phyloP scores from a whole-genome alignment of 2,113 vertebrate genomes.

The Cercocebus atys region DNA sequence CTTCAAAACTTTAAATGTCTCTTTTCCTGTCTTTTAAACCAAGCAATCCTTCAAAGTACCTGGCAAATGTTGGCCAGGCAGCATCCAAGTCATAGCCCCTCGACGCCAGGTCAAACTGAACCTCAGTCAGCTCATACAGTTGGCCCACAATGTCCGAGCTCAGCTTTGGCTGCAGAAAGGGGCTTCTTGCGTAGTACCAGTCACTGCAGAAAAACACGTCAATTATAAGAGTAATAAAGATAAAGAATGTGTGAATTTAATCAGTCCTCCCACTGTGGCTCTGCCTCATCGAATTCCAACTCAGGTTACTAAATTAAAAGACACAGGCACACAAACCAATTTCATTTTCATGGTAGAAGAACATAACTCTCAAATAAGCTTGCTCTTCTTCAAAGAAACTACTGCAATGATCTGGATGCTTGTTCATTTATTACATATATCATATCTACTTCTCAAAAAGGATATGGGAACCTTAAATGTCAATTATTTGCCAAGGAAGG shows the following conservation, averaged over 20 bases:
- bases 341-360: neutral
- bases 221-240: neutral
- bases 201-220: conserved; percentile 85
- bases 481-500: neutral
- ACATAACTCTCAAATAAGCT: neutral
- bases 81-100: conserved; percentile 95
- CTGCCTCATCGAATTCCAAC: neutral
- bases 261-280: neutral
- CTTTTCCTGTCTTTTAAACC: neutral
- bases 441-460: neutral
- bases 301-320: neutral
- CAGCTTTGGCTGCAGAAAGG: conserved; percentile 93
- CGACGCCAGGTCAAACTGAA: conserved; percentile 93
- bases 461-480: neutral
- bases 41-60: conserved; percentile 82
- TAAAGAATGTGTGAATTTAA: neutral
- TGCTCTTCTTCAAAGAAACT: neutral
- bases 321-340: neutral
- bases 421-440: neutral
- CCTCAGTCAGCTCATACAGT: conserved; percentile 96
- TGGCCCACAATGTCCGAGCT: conserved; percentile 93
- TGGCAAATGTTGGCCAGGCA: conserved; percentile 94
- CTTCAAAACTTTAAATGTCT: neutral
- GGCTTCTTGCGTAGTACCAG: conserved; percentile 97
- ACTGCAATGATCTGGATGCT: neutral